phyloP scores from a whole-genome alignment of 2,797 vertebrate species.

The Cyprinella venusta region DNA sequence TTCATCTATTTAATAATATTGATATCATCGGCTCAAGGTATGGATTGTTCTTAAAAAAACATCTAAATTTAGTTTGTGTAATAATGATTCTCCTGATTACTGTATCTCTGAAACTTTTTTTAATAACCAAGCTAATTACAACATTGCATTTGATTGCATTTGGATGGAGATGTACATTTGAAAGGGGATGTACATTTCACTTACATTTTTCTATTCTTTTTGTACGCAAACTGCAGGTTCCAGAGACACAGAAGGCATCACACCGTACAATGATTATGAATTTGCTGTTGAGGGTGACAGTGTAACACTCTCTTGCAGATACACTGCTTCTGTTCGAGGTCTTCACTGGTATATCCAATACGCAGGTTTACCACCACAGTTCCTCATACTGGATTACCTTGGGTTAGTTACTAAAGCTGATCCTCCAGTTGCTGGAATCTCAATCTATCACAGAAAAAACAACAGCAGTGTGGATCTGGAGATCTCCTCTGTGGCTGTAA shows the following conservation, averaged over 20 bases:
- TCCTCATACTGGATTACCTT: constrained; percentile 3
- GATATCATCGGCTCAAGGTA: not conserved
- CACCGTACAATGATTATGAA: not conserved
- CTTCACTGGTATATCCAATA: constrained; percentile 23
- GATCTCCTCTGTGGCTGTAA: not conserved
- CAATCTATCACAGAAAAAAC: not conserved
- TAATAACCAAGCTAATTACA: too few species aligned
- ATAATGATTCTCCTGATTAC: not conserved
- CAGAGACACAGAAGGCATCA: not conserved
- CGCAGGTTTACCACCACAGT: constrained; percentile 1
- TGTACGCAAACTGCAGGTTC: not conserved
- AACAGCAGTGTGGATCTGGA: not conserved
- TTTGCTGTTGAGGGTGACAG: constrained; percentile 17
- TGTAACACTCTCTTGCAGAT: constrained; percentile 38
- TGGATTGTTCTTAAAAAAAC: too few species aligned
- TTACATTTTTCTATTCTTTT: not conserved
- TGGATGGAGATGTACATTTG: not conserved
- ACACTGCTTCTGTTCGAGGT: constrained; percentile 14
- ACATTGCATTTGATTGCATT: not conserved
- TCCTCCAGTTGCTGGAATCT: constrained; percentile 21
- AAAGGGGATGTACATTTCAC: not conserved
- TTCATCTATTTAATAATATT: not conserved
- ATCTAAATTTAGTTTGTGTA: not conserved
- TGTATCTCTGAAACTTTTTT: too few species aligned
- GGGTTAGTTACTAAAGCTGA: not conserved